These are phyloP conservation scores for Cariama cristata DNA, from an alignment of 2,113 vertebrate species.

Conservation along the genomic window DNA sequence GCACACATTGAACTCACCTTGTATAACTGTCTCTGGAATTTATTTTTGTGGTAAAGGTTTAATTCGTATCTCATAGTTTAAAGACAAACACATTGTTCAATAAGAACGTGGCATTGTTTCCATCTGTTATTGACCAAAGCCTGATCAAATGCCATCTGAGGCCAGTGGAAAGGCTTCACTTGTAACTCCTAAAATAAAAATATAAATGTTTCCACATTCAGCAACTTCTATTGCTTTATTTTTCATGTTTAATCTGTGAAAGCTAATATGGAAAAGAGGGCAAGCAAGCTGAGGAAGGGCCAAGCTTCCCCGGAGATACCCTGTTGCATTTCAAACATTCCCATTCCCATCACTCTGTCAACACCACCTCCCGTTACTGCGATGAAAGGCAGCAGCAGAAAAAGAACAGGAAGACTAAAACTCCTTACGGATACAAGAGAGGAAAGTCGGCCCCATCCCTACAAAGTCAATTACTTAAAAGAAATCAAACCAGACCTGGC, in stretches of 20 bases:
- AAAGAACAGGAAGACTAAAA: neutral
- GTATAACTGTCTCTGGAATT: neutral
- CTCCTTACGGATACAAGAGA: neutral
- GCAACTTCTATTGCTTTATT: neutral
- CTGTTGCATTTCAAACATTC: neutral
- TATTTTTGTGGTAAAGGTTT: neutral
- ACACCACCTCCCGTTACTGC: neutral
- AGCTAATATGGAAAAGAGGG: neutral
- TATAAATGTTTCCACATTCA: neutral
- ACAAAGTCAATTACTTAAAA: neutral
- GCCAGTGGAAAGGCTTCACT: neutral
- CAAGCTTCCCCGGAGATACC: neutral
- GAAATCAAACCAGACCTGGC: neutral
- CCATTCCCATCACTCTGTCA: neutral
- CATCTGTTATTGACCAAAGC: neutral
- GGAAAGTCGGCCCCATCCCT: neutral
- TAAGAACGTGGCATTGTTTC: neutral
- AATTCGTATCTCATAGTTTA: neutral
- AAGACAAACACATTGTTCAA: neutral
- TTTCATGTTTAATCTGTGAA: neutral
- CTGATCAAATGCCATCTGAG: neutral
- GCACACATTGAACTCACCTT: neutral
- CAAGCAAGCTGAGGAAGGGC: neutral
- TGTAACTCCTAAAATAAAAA: neutral
- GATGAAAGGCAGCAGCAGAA: neutral